Evolutionary conservation across 2,113 vertebrate genomes (phyloP), one percentile per base, ranked within the genome.

Genomic region (Cephalopterus ornatus): DNA sequence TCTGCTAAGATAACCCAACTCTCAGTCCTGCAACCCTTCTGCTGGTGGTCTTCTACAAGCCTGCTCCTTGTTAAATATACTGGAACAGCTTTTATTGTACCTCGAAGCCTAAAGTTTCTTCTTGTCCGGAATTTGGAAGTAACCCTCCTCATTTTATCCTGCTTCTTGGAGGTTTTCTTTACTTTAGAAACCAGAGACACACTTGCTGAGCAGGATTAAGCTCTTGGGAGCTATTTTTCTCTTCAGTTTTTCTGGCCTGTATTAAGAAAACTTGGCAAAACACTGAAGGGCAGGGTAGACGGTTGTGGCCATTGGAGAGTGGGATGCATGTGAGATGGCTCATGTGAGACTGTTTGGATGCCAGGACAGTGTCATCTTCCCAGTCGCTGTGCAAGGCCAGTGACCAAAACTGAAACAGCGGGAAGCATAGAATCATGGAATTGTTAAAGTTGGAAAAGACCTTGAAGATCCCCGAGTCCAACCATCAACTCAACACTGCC

Each of bases 231-330:
- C 50, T 80, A 37, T 92, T 93, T 96, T 91, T 94, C 63, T 82
- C 56, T 52, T n/a, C 74, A 66, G 22, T 55, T 81, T 89, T 85
- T 96, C 86, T 93, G 83, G 56, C 18, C 46, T 67, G 9, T 16
- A 15, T 77, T 71, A 89, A 66, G 91, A 79, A 68, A 88, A 78
- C 37, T 58, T 92, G 89, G 73, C 59, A 92, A 63, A 94, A 90
- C 84, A 46, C 58, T 84, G 76, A 94, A 95, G 91, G 86, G 71
- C 50, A 85, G 28, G 5, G 44, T 26, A 63, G 41, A n/a, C 27
- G 33, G 32, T 58, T 50, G 52, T 62, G 67, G 56, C 75, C 58
- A n/a, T 79, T 78, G 67, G 82, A 44, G 76, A 73, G 75, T 37
- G 44, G 66, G 91, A 75, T 84, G 49, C 52, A 84, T 81, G 41